Base-by-base conservation (phyloP, 2,888 invertebrate species). In the Ornithoptera priamus region DNA sequence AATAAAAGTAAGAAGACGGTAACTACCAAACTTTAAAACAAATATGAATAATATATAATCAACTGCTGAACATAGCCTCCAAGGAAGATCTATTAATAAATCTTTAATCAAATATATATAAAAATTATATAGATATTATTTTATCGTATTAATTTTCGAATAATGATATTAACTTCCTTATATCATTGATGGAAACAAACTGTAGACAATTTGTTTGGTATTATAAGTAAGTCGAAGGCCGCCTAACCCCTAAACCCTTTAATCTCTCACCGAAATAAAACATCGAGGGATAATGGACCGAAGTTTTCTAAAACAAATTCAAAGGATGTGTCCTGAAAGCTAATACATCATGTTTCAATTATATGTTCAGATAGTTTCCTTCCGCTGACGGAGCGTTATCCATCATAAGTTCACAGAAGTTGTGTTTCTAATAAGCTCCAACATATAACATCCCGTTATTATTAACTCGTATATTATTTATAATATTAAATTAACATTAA, bases 331-430 rank as follows among this genome's bases (percentile, higher is more conserved):
- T n/a, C 24, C 64, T 56, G 39, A 62, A 50, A 57, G n/a, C 57
- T 30, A 62, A 17, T 68, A 24, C 20, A 63, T 63, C 59, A 59
- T 63, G 50, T 59, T 63, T 63, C 58, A 62, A 67, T 67, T 63
- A 62, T 42, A 30, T 58, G 30, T 24, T 65, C 30, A 46, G 8
- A 8, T 20, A 20, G 59, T 18, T 50, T 5, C 46, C n/a, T 53
- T 17, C 50, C 20, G 36, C 36, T 39, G 10, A 0, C 22, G 0
- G 24, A 8, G 15, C 36, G 53, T 61, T 53, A 67, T 62, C 50
- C 12, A n/a, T 61, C 20, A 61, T 61, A 46, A 46, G 59, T 42
- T 61, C 20, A n/a, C 18, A 20, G 42, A 42, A 62, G 62, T 62
- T 62, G 20, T 39, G 46, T 53, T 53, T 10, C 0, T 50, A 18